Percentiles rank a stretch among this genome's conserved stretches.
phyloP scores from a whole-genome alignment of 1,140 invertebrate species.

The Drosophila parvula region DNA sequence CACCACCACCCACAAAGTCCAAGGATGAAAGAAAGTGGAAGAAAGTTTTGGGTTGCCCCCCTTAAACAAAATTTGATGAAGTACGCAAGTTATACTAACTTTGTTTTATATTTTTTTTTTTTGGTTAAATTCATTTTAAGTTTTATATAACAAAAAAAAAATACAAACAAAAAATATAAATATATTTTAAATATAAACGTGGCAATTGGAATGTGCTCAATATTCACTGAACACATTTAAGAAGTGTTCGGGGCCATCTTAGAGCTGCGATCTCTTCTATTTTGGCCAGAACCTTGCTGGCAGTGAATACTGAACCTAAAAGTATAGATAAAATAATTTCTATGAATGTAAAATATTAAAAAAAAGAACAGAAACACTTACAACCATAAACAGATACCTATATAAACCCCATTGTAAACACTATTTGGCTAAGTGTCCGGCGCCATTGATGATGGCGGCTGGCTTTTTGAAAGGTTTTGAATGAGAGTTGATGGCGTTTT shows the following conservation, averaged over 20 bases:
- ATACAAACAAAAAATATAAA: conserved; percentile 43
- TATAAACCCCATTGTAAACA: conserved; percentile 20
- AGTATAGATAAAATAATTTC: conserved; percentile 23
- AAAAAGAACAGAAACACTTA: conserved; percentile 13
- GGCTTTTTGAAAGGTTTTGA: conserved; percentile 50
- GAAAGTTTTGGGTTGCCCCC: conserved; percentile 10
- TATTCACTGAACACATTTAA: conserved; percentile 25
- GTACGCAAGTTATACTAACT: conserved; percentile 72
- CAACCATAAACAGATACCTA: no score
- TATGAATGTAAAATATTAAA: conserved; percentile 48
- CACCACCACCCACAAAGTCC: conserved; percentile 26
- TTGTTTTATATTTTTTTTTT: conserved; percentile 52
- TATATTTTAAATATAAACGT: conserved; percentile 68
- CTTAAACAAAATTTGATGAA: conserved; percentile 59
- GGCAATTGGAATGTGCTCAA: conserved; percentile 43
- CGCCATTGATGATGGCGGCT: conserved; percentile 12
- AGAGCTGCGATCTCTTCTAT: conserved; percentile 6
- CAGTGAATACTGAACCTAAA: conserved; percentile 34
- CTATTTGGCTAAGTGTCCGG: conserved; percentile 30
- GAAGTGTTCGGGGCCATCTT: conserved; percentile 18
- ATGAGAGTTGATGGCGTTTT: conserved; percentile 4
- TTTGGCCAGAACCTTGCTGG: background rate
- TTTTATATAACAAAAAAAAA: conserved; percentile 47
- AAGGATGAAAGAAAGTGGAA: conserved; percentile 15
- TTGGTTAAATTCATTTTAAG: conserved; percentile 80